Base-by-base conservation (phyloP, 2,113 vertebrate genomes). In the Prolemur simus region DNA sequence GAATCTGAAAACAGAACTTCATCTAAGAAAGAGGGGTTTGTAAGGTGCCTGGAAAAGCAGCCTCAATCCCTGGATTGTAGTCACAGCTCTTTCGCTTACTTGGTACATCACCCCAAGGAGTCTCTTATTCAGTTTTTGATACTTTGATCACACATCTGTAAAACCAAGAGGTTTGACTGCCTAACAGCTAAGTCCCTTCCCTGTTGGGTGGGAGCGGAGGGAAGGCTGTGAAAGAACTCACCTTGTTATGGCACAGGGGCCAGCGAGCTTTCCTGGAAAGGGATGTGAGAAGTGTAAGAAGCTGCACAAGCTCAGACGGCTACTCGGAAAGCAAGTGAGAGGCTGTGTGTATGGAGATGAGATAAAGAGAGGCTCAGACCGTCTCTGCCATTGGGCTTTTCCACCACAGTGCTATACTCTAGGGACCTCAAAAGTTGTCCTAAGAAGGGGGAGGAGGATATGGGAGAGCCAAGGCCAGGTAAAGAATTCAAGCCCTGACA, bases 361-460 rank as follows among this genome's bases (percentile, higher is more conserved):
- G 42, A 42, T 37, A n/a, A 71, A 90, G 60, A 69, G 29, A 68
- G 42, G 13, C 42, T 14, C 45, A 76, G 49, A 15, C 6, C 11
- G 27, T 47, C n/a, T 80, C 68, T 87, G 49, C 69, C 42, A 20
- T 58, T 83, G 66, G 68, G 37, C n/a, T 95, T 86, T 87, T 74
- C 37, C 4, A 45, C 39, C n/a, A 78, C 4, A 80, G 60, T 68
- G 10, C 74, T 68, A 94, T 34, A 13, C 95, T 66, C 64, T 32
- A 32, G 68, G 88, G 94, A 81, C 37, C 37, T 90, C 3, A 3
- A 76, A 94, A 92, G 81, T 94, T 94, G 89, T 88, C 56, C 92
- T 45, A 37, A 37, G 42, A 52, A 49, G 27, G 6, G 9, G 63
- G 74, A 87, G 18, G 29, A 60, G 34, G 12, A 32, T 17, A 21